Base-by-base conservation (phyloP, 2,797 vertebrate genomes). In the Xiphophorus birchmanni region DNA sequence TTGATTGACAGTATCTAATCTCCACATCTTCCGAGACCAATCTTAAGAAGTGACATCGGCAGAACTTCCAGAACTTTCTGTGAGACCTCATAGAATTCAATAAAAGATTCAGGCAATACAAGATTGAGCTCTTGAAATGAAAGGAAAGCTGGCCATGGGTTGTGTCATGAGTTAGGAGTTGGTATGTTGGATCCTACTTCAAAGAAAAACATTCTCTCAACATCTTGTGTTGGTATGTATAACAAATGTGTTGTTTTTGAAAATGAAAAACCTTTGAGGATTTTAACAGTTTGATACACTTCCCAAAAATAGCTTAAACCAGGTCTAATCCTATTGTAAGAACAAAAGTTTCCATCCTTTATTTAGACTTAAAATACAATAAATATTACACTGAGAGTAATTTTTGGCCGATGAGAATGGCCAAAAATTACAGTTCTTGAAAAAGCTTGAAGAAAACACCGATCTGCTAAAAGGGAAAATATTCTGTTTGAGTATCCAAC, bases 1-100 rank as follows among this genome's bases (percentile, higher is more conserved):
- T 80, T 93, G 88, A 92, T 85, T 91, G 89, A 91, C 77, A 4
- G 80, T 89, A 92, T 93, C 88, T 91, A 79, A 87, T 84, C 83
- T 84, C 83, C 77, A 84, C 82, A 93, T 93, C 89, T 88, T 72
- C 74, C 91, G 90, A 90, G 84, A 75, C 45, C 35, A 29, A 9
- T 88, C 83, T 89, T 85, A 81, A 56, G 63, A 78, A 71, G 63
- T 72, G 85, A 80, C 84, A 86, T 73, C 79, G 83, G 79, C 83
- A 89, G 80, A 80, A 80, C 84, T 87, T 91, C 78, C 84, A 83
- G 91, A 90, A 87, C 67, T 87, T 86, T 86, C 77, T 80, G 86
- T 42, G 83, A 88, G 83, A 89, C 72, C 84, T 77, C 63, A 80
- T 77, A 77, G 80, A 74, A 76, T 87, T 80, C 40, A 60, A 35